These are phyloP conservation scores for Oncorhynchus mykiss DNA, from an alignment of 2,113 vertebrate genomes.

Conservation along the genomic window DNA sequence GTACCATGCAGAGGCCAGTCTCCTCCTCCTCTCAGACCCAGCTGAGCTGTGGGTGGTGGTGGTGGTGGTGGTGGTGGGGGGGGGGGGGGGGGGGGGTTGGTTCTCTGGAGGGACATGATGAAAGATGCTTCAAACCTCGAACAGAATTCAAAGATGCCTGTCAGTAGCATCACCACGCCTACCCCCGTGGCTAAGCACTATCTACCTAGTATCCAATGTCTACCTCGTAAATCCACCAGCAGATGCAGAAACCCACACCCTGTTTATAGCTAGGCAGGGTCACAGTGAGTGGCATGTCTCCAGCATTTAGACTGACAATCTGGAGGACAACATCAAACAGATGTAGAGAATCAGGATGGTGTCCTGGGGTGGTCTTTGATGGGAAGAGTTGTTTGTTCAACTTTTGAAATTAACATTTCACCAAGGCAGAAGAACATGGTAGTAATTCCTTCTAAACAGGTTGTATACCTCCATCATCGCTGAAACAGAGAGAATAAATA, in stretches of 20 bases:
- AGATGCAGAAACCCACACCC: no score
- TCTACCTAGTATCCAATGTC: no score
- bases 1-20: not conserved
- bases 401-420: not conserved
- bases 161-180: no score
- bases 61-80: no score
- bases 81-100: not conserved
- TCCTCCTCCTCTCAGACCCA: not conserved
- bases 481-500: slow-evolving; percentile 11
- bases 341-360: not conserved
- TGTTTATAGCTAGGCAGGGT: not conserved
- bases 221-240: no score
- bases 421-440: not conserved
- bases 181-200: no score
- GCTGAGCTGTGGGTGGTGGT: not conserved
- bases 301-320: not conserved
- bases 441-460: not conserved
- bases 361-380: not conserved
- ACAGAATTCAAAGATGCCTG: no score
- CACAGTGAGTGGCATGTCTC: slow-evolving; percentile 4
- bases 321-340: not conserved
- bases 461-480: not conserved
- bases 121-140: no score
- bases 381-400: not conserved
- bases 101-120: no score